A percentile compares a stretch with the other conserved stretches of the same genome.
phyloP scores from a whole-genome alignment of 2,113 vertebrate species.

The Ictalurus furcatus region DNA sequence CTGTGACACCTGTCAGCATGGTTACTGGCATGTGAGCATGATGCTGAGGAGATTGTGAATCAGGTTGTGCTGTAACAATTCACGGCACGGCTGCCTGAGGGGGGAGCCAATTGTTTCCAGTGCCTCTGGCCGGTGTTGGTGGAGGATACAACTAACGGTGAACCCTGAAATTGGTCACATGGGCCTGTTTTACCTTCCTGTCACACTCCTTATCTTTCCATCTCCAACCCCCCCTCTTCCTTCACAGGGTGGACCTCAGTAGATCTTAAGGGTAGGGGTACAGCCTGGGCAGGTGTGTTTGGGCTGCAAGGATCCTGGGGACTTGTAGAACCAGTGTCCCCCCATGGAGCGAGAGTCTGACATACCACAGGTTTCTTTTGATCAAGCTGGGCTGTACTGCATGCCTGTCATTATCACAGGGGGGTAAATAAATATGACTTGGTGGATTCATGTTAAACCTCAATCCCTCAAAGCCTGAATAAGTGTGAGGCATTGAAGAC shows the following conservation, averaged over 20 bases:
- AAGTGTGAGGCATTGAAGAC: not conserved
- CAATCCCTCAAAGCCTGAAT: not conserved
- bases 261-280: not conserved
- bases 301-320: not conserved
- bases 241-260: not conserved
- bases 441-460: not conserved
- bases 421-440: not conserved
- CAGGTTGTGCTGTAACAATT: not conserved
- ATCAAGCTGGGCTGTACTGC: not conserved
- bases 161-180: not conserved
- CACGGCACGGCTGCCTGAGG: not conserved
- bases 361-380: not conserved
- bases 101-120: not conserved
- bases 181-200: not conserved
- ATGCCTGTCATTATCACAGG: not conserved
- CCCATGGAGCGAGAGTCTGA: not conserved
- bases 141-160: not conserved
- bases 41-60: not conserved
- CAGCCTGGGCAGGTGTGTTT: not conserved
- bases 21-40: not conserved
- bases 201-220: not conserved
- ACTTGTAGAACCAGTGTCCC: not conserved
- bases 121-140: not conserved
- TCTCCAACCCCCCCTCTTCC: not conserved
- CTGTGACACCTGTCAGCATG: not conserved